Percentiles rank a stretch among this genome's conserved stretches.
Evolutionary conservation across 2,113 vertebrate species (phyloP).

Genomic region (Ibidorhyncha struthersii): DNA sequence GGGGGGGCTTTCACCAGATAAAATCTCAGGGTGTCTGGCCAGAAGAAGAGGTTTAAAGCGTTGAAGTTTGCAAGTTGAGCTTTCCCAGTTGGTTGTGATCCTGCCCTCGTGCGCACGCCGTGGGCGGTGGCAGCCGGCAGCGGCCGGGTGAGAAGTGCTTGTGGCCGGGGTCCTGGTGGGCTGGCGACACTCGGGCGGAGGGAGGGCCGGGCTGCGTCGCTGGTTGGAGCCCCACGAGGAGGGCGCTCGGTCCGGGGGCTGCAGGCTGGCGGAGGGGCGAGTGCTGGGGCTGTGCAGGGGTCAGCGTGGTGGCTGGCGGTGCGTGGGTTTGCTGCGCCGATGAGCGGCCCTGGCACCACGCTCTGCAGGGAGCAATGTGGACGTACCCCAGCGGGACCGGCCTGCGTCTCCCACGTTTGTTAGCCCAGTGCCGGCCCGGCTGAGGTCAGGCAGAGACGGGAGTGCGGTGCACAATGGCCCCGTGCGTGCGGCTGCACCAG

Average conservation of each 20-base stretch:
- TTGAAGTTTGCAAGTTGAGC: not conserved
- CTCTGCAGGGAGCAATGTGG: not conserved
- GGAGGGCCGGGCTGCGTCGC: not conserved
- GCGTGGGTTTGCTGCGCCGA: not conserved
- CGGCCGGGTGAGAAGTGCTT: not conserved
- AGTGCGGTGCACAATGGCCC: not conserved
- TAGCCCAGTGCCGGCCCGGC: not conserved
- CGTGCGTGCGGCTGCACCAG: not conserved
- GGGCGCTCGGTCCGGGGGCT: not conserved
- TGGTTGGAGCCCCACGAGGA: not conserved
- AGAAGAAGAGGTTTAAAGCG: not conserved
- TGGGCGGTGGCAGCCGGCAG: not conserved
- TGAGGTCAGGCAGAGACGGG: not conserved
- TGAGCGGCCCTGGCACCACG: not conserved
- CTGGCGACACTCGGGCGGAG: no score
- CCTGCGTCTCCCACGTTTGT: not conserved
- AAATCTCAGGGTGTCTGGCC: not conserved
- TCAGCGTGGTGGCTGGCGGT: not conserved
- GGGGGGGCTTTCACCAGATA: not conserved
- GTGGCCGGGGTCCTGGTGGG: rapidly evolving
- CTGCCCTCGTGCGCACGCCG: not conserved
- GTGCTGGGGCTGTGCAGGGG: not conserved
- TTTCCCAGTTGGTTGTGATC: not conserved
- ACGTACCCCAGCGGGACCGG: no score
- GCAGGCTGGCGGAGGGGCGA: not conserved